Conservation (phyloP, 2,888 invertebrate species). For the Xiphydria camelus region DNA sequence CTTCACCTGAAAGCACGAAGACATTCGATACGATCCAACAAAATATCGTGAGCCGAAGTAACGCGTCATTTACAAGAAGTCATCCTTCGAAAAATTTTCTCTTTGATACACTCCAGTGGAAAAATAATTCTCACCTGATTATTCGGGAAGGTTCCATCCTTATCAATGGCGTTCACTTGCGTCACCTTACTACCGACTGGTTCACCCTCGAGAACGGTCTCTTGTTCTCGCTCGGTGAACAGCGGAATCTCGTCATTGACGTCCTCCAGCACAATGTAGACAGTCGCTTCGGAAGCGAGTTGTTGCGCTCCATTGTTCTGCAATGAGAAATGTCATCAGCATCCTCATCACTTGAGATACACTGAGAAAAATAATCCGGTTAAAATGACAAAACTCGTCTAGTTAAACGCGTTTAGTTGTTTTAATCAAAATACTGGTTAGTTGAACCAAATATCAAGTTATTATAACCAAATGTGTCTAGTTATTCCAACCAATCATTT, state of each 20-base stretch:
- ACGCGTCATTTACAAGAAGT: too few relatives aligned
- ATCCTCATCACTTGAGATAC: too few relatives aligned
- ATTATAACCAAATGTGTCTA: too few relatives aligned
- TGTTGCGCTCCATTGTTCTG: constrained; percentile 96
- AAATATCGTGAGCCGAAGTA: not conserved
- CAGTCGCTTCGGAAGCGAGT: constrained; percentile 91
- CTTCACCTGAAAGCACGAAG: constrained; percentile 71
- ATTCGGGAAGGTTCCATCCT: constrained; percentile 93
- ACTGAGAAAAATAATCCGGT: too few relatives aligned
- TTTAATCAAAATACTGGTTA: too few relatives aligned
- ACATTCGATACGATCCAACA: constrained; percentile 5
- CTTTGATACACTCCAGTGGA: too few relatives aligned
- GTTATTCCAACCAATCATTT: too few relatives aligned
- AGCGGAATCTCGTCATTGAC: constrained; percentile 97
- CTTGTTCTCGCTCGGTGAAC: constrained; percentile 93
- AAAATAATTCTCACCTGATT: too few relatives aligned
- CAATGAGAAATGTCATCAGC: too few relatives aligned
- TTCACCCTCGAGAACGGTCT: constrained; percentile 93
- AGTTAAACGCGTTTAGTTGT: too few relatives aligned
- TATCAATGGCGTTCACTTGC: constrained; percentile 94
- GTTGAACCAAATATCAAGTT: too few relatives aligned
- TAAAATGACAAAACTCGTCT: too few relatives aligned
- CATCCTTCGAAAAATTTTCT: not conserved
- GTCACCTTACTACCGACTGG: constrained; percentile 94
- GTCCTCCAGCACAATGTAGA: constrained; percentile 91